Evolutionary conservation across 2,797 vertebrate species (phyloP), one percentile per base, ranked within the genome.

Genomic region (Apogon talboti): DNA sequence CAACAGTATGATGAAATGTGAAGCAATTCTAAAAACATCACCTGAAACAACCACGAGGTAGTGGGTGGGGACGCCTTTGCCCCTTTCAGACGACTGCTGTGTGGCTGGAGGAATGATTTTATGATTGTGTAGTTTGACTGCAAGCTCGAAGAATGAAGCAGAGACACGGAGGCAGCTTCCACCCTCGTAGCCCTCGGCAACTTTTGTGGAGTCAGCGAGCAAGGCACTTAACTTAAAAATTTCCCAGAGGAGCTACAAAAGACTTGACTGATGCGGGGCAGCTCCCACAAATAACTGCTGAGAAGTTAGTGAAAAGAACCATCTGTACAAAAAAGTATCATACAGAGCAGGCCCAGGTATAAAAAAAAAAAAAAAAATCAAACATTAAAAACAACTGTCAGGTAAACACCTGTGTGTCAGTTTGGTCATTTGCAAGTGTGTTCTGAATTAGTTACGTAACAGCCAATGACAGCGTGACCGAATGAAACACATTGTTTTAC

Each of bases 1-100:
- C 52, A 37, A 12, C 19, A 0, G 47, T 51, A 83, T 80, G 79
- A 87, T 16, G 81, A 80, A 83, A 87, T 63, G 55, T 5, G 4
- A 3, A 61, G 85, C 50, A 84, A 84, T 42, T 14, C n/a, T n/a
- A 16, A 53, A 60, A 66, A 66, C 51, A 11, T 50, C 47, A 47
- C 13, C 33, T 40, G 64, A 48, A 51, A 3, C 13, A 4, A 11
- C 44, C 37, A 11, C 11, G 3, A n/a, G 55, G 37, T 33, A 3
- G 6, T 14, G 59, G 62, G 62, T 1, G 65, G 19, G 12, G 65
- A 12, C 2, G 44, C 1, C 19, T 15, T 15, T 0, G 11, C 19
- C n/a, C 7, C 2, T 11, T 3, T 14, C 47, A 44, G 38, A 18
- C 11, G 9, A 21, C 57, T 30, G 4, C 54, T 28, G 69, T 38